phyloP scores from a whole-genome alignment of 1,140 invertebrate genomes.

The Ips typographus region DNA sequence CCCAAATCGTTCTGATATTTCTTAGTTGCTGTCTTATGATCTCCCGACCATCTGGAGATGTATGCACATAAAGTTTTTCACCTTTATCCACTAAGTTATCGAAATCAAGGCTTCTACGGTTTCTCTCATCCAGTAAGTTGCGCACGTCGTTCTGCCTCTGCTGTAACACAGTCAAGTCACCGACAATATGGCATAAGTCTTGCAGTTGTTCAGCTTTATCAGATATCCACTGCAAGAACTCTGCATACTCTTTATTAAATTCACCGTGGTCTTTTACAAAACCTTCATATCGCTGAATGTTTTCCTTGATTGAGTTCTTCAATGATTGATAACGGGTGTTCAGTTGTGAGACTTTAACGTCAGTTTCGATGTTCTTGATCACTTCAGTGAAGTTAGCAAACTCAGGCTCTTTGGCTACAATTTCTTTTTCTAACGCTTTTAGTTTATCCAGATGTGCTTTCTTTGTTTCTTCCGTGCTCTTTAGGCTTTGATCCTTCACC shows the following conservation, averaged over 20 bases:
- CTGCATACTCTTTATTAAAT: slow-evolving; percentile 77
- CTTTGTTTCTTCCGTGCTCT: slow-evolving; percentile 82
- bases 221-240: slow-evolving; percentile 75
- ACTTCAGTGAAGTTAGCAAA: slow-evolving; percentile 71
- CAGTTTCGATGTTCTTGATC: slow-evolving; percentile 72
- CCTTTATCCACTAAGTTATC: slow-evolving; percentile 85
- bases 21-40: slow-evolving; percentile 86
- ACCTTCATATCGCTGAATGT: slow-evolving; percentile 74
- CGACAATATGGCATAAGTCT: slow-evolving; percentile 80
- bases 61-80: slow-evolving; percentile 89
- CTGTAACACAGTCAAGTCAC: slow-evolving; percentile 82
- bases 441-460: slow-evolving; percentile 77
- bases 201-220: slow-evolving; percentile 70
- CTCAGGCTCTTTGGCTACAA: slow-evolving; percentile 68
- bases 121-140: slow-evolving; percentile 76
- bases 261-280: slow-evolving; percentile 82
- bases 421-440: slow-evolving; percentile 71
- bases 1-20: slow-evolving; percentile 81
- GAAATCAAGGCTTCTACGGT: slow-evolving; percentile 78
- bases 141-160: slow-evolving; percentile 81
- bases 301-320: slow-evolving; percentile 80
- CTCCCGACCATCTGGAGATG: slow-evolving; percentile 90
- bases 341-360: slow-evolving; percentile 78
- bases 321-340: slow-evolving; percentile 82
- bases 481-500: slow-evolving; percentile 87